phyloP scores from a whole-genome alignment of 1,140 invertebrate species.

The Pachyrhynchus sulphureomaculatus region DNA sequence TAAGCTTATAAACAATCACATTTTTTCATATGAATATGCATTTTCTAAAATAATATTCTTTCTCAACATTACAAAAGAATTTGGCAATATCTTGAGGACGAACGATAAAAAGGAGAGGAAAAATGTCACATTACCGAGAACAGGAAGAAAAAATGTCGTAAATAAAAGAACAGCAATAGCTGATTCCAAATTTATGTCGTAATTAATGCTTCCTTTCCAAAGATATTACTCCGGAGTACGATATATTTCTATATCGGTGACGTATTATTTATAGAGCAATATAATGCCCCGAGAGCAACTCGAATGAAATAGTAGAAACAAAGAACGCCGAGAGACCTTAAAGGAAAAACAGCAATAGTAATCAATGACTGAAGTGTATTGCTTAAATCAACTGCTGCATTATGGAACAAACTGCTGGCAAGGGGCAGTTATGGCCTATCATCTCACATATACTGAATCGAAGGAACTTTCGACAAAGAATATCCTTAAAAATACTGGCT shows the following conservation, averaged over 20 bases:
- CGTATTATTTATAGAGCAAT: constrained; percentile 42
- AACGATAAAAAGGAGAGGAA: constrained; percentile 16
- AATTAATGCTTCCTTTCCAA: constrained; percentile 39
- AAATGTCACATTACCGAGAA: constrained; percentile 22
- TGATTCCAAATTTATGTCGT: constrained; percentile 39
- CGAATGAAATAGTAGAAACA: constrained; percentile 39
- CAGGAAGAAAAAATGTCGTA: constrained; percentile 24
- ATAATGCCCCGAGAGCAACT: constrained; percentile 32
- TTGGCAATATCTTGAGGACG: neutral
- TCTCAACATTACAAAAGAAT: neutral
- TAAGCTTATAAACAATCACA: neutral
- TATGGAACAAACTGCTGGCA: constrained; percentile 47
- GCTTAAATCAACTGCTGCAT: constrained; percentile 48
- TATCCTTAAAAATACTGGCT: no score
- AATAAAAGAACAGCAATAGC: constrained; percentile 16
- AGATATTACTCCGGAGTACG: constrained; percentile 37
- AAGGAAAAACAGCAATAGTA: constrained; percentile 40
- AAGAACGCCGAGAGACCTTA: constrained; percentile 31
- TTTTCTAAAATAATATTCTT: neutral
- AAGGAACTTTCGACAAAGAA: no score
- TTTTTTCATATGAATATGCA: no score
- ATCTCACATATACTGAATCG: constrained; percentile 46
- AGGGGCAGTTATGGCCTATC: constrained; percentile 48
- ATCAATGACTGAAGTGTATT: constrained; percentile 45
- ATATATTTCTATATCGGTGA: constrained; percentile 42